Percentiles rank a stretch among this genome's conserved stretches.
These are phyloP conservation scores for Rattus norvegicus DNA, from an alignment of 2,113 vertebrate species.

Conservation along the genomic window GRCr8 NC_086021.1:141449501-141450000, in stretches of 20 bases:
- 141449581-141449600: neutral
- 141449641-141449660: neutral
- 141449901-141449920: neutral
- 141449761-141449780: neutral
- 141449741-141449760: neutral
- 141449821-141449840: neutral
- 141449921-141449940: neutral
- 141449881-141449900: constrained; percentile 33
- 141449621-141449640: neutral
- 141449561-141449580: neutral
- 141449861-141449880: neutral
- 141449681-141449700: neutral
- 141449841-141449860: neutral
- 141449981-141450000: neutral
- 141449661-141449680: neutral
- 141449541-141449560: neutral
- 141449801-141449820: constrained; percentile 7
- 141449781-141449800: neutral
- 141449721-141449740: neutral
- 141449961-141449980: neutral
- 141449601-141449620: neutral
- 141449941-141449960: neutral
- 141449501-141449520: neutral
- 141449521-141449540: neutral
- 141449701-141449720: neutral